Conservation (phyloP, 2,113 vertebrate species). For the Leptosomus discolor region DNA sequence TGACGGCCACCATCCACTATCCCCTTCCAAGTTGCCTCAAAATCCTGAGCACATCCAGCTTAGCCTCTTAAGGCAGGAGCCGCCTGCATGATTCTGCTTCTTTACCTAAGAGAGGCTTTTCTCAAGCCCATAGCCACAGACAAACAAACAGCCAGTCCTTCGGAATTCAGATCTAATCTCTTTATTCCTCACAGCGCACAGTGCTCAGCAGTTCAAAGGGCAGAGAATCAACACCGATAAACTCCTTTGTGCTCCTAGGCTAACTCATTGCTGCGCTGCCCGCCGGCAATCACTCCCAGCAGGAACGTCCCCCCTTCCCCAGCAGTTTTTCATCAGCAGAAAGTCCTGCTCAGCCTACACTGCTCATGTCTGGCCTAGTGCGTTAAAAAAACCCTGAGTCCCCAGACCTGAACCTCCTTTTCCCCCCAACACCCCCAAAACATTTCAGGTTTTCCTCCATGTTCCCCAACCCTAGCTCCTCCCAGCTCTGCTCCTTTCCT, state of each 20-base stretch:
- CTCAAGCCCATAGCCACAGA: not conserved
- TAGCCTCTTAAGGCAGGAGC: not conserved
- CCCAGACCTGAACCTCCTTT: not conserved
- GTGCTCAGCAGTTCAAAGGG: constrained; percentile 39
- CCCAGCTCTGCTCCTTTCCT: not conserved
- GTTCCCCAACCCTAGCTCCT: not conserved
- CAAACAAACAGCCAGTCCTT: constrained; percentile 4
- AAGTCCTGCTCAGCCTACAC: not conserved
- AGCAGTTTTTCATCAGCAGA: not conserved
- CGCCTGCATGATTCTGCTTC: not conserved
- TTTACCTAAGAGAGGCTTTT: not conserved
- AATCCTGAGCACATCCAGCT: not conserved
- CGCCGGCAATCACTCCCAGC: not conserved
- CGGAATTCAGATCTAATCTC: constrained; percentile 28
- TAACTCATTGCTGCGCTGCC: not conserved
- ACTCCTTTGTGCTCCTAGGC: not conserved
- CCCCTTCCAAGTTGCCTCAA: not conserved
- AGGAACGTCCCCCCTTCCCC: not conserved
- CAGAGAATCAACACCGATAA: constrained; percentile 28
- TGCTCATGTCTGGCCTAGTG: not conserved
- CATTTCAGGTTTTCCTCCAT: not conserved
- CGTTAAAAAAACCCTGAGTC: not conserved
- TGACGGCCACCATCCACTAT: not conserved
- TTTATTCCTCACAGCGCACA: not conserved
- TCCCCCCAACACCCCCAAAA: not conserved